These are phyloP conservation scores for Australoheros facetus DNA, from an alignment of 2,797 vertebrate genomes.

Conservation along the genomic window DNA sequence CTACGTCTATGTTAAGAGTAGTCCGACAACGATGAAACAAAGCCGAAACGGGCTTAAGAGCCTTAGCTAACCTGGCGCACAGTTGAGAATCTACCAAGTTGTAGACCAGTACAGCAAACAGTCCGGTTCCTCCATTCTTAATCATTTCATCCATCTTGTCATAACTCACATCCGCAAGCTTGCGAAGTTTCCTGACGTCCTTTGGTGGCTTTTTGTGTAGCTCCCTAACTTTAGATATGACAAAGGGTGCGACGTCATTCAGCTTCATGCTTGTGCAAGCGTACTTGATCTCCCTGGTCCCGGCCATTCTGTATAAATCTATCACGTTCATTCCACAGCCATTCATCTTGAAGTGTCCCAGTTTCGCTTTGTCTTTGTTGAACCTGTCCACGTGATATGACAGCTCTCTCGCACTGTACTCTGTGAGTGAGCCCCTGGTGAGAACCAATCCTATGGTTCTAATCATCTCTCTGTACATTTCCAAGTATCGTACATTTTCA, in stretches of 20 bases:
- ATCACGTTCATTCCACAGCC: constrained; percentile 18
- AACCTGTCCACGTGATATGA: neutral
- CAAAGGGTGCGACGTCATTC: neutral
- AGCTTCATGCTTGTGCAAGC: constrained; percentile 29
- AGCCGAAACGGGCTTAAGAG: neutral
- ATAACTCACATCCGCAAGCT: constrained; percentile 14
- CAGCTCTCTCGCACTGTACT: neutral
- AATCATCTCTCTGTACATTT: constrained; percentile 17
- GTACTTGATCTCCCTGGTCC: neutral
- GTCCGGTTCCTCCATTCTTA: accelerated
- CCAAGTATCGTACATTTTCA: constrained; percentile 2
- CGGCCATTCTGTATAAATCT: constrained; percentile 17
- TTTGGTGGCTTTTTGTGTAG: neutral
- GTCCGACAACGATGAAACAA: constrained; percentile 33
- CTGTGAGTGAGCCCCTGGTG: accelerated
- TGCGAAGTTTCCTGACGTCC: neutral
- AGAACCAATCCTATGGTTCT: neutral
- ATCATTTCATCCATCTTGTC: constrained; percentile 33
- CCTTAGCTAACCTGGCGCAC: constrained; percentile 24
- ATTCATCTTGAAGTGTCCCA: constrained; percentile 46
- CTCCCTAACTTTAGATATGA: neutral
- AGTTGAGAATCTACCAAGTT: constrained; percentile 45
- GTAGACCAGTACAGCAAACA: constrained; percentile 18
- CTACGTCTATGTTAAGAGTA: constrained; percentile 29
- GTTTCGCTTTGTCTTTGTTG: constrained; percentile 23